phyloP scores from a whole-genome alignment of 2,113 vertebrate genomes.

The Atractosteus spatula region DNA sequence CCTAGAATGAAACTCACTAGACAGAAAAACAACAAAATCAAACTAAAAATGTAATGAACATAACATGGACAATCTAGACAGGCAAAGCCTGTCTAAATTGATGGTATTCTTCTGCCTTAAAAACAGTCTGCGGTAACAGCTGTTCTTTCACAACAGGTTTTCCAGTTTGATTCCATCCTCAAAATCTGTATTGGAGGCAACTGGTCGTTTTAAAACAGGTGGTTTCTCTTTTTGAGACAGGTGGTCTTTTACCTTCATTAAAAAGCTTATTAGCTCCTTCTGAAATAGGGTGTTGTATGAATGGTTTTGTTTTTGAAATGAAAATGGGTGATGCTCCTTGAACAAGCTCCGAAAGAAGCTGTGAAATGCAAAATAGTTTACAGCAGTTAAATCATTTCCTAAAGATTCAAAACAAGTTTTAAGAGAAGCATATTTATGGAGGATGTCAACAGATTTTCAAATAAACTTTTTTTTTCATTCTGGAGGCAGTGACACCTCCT shows the following conservation, averaged over 20 bases:
- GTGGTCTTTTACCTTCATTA: slow-evolving; percentile 2
- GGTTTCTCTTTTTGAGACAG: neutral
- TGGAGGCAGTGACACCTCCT: neutral
- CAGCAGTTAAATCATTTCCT: neutral
- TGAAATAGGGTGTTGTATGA: too few species aligned
- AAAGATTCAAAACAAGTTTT: neutral
- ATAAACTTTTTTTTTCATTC: neutral
- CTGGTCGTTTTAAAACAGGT: slow-evolving; percentile 6
- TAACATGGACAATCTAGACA: too few species aligned
- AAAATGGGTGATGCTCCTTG: neutral
- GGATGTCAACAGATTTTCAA: slow-evolving; percentile 1
- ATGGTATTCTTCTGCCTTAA: too few species aligned
- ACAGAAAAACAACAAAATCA: too few species aligned
- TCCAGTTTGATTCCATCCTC: neutral
- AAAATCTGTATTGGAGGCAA: neutral
- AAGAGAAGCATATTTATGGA: neutral
- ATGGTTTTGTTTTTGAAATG: too few species aligned
- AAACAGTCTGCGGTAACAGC: too few species aligned
- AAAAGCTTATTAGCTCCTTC: neutral
- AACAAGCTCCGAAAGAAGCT: neutral
- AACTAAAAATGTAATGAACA: too few species aligned
- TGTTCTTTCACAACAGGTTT: slow-evolving; percentile 7
- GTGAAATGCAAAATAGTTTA: neutral
- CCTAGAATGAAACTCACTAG: too few species aligned
- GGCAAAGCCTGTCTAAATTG: too few species aligned